Evolutionary conservation across 2,888 invertebrate species (phyloP).

Genomic region (Eupeodes latifasciatus): DNA sequence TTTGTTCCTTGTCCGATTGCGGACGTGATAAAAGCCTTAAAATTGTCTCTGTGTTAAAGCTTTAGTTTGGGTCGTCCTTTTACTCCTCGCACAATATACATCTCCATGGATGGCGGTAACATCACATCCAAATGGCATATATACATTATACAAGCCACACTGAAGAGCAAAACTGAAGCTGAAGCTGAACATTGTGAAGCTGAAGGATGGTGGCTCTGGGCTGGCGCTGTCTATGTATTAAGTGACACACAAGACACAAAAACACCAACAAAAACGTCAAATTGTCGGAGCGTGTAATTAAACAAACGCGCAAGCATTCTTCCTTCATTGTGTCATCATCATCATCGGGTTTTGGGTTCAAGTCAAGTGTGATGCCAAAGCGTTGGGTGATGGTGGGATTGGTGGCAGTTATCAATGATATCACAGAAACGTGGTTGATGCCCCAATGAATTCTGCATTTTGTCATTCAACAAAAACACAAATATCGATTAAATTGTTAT

Average conservation of each 20-base stretch:
- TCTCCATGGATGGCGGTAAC: too few relatives aligned
- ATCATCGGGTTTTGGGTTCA: background rate
- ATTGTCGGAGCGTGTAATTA: constrained; percentile 63
- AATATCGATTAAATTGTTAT: constrained; percentile 31
- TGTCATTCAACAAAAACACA: constrained; percentile 48
- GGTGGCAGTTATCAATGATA: too few relatives aligned
- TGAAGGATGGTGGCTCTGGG: background rate
- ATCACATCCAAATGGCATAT: background rate
- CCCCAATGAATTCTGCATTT: constrained; percentile 48
- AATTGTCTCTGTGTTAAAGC: constrained; percentile 21
- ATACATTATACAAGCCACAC: constrained; percentile 24
- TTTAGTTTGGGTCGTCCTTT: background rate
- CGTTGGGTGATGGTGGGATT: too few relatives aligned
- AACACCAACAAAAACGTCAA: background rate
- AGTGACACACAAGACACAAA: constrained; percentile 12
- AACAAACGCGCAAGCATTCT: constrained; percentile 51
- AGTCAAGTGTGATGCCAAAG: too few relatives aligned
- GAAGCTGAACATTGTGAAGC: constrained; percentile 4
- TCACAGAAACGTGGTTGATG: background rate
- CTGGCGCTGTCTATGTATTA: background rate
- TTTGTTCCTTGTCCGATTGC: constrained; percentile 54
- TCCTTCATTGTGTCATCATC: constrained; percentile 41
- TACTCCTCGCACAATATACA: background rate
- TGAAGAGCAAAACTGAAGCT: background rate
- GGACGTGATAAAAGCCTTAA: constrained; percentile 66